phyloP scores from a whole-genome alignment of 2,797 vertebrate species.

The Labroides dimidiatus region DNA sequence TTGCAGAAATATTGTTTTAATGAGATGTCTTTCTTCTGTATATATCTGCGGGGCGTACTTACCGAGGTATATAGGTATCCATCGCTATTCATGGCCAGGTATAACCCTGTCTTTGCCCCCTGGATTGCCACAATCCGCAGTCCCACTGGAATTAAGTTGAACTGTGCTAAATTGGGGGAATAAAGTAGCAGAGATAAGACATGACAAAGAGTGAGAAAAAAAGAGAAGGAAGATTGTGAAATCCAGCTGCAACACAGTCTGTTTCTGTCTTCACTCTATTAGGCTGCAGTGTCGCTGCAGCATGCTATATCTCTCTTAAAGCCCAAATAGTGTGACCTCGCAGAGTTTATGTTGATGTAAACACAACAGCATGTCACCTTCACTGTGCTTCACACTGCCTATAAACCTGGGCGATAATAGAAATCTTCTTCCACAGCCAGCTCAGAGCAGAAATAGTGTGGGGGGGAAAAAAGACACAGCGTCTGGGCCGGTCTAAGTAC shows the following conservation, averaged over 20 bases:
- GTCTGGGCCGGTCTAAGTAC: conserved; percentile 7
- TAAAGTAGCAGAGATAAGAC: conserved; percentile 40
- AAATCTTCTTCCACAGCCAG: conserved; percentile 37
- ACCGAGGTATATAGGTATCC: conserved; percentile 92
- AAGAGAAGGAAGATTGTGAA: conserved; percentile 29
- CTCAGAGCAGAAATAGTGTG: conserved; percentile 11
- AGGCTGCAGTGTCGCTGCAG: conserved; percentile 31
- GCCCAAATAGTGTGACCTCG: conserved; percentile 47
- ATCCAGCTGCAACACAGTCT: conserved; percentile 29
- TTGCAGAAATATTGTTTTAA: conserved; percentile 5
- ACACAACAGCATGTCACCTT: conserved; percentile 62
- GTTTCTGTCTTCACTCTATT: conserved; percentile 33
- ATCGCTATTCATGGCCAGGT: conserved; percentile 98
- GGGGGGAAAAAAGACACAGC: background rate
- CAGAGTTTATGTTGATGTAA: conserved; percentile 59
- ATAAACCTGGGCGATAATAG: conserved; percentile 45
- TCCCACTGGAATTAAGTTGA: conserved; percentile 99
- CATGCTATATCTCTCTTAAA: conserved; percentile 35
- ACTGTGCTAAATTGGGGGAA: conserved; percentile 90
- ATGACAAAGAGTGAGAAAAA: conserved; percentile 27
- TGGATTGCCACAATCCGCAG: conserved; percentile 99
- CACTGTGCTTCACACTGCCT: conserved; percentile 33
- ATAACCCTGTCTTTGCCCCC: conserved; percentile 95
- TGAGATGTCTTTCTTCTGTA: background rate
- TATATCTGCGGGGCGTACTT: conserved; percentile 62